Evolutionary conservation across 2,888 invertebrate species (phyloP).

Genomic region (Scaptomyza caliginosa): DNA sequence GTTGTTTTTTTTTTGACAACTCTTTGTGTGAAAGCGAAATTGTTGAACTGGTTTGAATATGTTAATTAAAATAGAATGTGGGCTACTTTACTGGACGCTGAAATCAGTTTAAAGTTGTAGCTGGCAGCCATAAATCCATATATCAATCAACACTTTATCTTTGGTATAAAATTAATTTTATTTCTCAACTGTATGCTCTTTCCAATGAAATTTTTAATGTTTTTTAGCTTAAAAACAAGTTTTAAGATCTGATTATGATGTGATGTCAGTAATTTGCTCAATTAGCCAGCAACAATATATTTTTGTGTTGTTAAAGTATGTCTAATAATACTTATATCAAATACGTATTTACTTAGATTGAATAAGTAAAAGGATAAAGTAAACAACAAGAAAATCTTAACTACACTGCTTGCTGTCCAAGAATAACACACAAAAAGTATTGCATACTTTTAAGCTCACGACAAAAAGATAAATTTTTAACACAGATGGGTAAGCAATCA

Average conservation of each 20-base stretch:
- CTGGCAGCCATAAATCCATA: background rate
- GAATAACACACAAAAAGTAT: background rate
- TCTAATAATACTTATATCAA: background rate
- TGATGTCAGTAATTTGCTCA: background rate
- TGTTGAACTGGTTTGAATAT: conserved; percentile 30
- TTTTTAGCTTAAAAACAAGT: conserved; percentile 9
- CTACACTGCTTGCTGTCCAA: background rate
- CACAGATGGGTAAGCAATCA: background rate
- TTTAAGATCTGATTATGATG: conserved; percentile 7
- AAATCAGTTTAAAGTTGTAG: background rate
- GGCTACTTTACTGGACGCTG: conserved; percentile 13
- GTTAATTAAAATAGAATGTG: conserved; percentile 39
- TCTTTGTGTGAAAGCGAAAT: conserved; percentile 39
- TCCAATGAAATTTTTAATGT: background rate
- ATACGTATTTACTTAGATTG: no score
- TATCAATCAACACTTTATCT: background rate
- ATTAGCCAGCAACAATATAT: background rate
- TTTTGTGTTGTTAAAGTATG: background rate
- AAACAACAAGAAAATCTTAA: no score
- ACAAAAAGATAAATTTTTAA: background rate
- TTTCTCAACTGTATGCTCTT: background rate
- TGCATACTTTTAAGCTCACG: conserved; percentile 30
- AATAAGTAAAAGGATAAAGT: no score
- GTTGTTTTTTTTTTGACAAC: background rate
- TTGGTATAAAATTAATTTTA: background rate